Base-by-base conservation (phyloP, 2,113 vertebrate genomes). In the Psephotus haematonotus region DNA sequence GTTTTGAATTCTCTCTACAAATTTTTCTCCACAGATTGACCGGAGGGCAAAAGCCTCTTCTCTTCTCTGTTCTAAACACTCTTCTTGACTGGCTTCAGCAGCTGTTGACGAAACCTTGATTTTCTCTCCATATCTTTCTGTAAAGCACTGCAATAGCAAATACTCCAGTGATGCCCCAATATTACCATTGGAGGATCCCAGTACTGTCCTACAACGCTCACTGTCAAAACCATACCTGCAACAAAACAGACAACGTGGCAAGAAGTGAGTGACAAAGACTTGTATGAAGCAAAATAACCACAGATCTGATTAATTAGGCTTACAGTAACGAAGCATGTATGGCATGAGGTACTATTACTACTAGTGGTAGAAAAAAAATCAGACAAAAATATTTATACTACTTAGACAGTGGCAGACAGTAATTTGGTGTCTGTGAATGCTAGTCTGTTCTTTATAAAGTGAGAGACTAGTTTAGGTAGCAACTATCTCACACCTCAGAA, bases 21-120 rank as follows among this genome's bases (percentile, higher is more conserved):
- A 99, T 75, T 99, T 99, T 24, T 99, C 98, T 28, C 99, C 99
- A 28, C 98, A 99, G 79, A 99, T 99, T n/a, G 99, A 99, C 50
- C 70, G 84, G 20, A 99, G 98, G 49, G 98, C 99, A 82, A 99
- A 95, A 22, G 98, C 98, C 93, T 99, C 99, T 87, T 99, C 99
- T 91, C 98, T 98, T 65, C 99, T 98, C 92, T 99, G 98, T 62
- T 97, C 98, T 74, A 98, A 81, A 96, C 99, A 99, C 65, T 99
- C 99, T 57, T 98, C 98, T 91, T 96, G 92, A 64, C 97, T 97
- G 29, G 98, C 62, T 8, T 41, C 94, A 50, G 87, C 88, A 4
- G 97, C 97, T 39, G 96, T 95, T 49, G 98, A 92, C 4, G 98
- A 95, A 70, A 95, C 65, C 43, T 98, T 92, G 46, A 98, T 97